phyloP scores from a whole-genome alignment of 2,113 vertebrate species.

The Elephantulus edwardii region DNA sequence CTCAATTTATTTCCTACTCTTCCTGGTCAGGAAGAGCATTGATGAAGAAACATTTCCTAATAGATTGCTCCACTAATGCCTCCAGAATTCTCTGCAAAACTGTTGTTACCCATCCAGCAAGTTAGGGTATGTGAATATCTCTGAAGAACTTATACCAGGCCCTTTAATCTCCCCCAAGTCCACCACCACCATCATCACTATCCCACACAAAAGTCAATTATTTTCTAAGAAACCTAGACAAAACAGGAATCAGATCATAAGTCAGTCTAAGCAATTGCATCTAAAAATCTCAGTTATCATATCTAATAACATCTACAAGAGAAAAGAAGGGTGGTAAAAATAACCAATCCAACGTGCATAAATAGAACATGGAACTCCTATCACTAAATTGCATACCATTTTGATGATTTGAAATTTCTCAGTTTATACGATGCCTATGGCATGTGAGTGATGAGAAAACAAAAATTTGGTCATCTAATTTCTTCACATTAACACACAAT shows the following conservation, averaged over 20 bases:
- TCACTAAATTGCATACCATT: not conserved
- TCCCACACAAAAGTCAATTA: not conserved
- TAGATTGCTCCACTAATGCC: not conserved
- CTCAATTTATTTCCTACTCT: not conserved
- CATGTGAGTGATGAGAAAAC: constrained; percentile 5
- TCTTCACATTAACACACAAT: not conserved
- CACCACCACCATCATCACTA: not conserved
- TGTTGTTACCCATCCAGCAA: not conserved
- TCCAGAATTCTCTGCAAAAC: not conserved
- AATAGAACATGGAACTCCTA: constrained; percentile 6
- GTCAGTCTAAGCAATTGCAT: not conserved
- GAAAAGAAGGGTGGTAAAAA: not conserved
- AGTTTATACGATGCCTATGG: not conserved
- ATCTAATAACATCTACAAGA: not conserved
- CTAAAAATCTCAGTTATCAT: too few species aligned
- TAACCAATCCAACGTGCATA: not conserved
- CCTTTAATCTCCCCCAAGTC: not conserved
- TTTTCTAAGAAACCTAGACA: constrained; percentile 12
- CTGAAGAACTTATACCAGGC: not conserved
- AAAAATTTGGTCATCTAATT: not conserved
- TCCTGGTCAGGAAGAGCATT: not conserved
- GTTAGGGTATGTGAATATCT: not conserved
- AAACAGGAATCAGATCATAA: not conserved
- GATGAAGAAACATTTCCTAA: not conserved
- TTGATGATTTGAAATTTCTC: not conserved